Evolutionary conservation across 2,888 invertebrate species (phyloP).

Genomic region (Euphydryas editha): DNA sequence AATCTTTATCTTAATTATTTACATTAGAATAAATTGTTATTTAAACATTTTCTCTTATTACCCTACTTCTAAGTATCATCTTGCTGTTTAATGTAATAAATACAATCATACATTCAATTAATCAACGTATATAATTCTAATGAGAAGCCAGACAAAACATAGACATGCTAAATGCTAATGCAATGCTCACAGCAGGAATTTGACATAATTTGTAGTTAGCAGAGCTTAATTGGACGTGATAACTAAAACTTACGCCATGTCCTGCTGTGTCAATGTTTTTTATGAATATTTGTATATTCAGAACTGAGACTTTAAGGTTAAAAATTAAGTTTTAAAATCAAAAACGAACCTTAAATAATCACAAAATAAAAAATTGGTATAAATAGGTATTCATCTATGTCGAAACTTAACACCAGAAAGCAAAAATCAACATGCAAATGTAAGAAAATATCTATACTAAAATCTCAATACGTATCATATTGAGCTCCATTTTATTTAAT

Average conservation of each 20-base stretch:
- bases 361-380: too few species aligned
- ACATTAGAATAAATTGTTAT: too few species aligned
- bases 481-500: too few species aligned
- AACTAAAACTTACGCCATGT: not conserved
- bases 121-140: not conserved
- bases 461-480: too few species aligned
- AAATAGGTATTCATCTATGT: too few species aligned
- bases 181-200: not conserved
- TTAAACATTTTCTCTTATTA: too few species aligned
- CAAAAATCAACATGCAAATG: too few species aligned
- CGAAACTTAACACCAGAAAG: too few species aligned
- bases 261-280: not conserved
- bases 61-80: not conserved
- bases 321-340: not conserved
- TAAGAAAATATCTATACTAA: too few species aligned
- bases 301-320: not conserved
- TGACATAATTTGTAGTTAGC: not conserved
- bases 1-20: too few species aligned
- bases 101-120: not conserved
- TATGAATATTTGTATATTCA: not conserved
- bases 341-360: too few species aligned
- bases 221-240: conserved; percentile 2
- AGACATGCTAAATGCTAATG: not conserved
- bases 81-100: not conserved
- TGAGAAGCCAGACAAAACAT: not conserved